Evolutionary conservation across 1,140 invertebrate species (phyloP).

Genomic region (Temnothorax curvispinosus): DNA sequence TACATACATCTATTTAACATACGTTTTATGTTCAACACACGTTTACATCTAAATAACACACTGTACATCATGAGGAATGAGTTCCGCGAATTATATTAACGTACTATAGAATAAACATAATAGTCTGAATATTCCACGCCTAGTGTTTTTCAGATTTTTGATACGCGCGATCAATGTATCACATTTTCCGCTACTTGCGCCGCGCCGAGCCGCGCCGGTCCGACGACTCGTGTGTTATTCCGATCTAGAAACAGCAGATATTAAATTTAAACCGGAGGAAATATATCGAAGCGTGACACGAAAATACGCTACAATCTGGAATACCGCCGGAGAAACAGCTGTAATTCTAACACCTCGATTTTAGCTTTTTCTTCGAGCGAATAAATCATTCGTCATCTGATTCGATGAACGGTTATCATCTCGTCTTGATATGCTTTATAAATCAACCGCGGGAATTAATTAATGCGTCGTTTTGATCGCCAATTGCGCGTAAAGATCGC

Average conservation of each 20-base stretch:
- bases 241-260: neutral
- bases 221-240: neutral
- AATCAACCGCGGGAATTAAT: slow-evolving; percentile 1
- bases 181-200: neutral
- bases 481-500: neutral
- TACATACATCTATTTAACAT: too few species aligned
- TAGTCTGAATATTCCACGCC: neutral
- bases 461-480: neutral
- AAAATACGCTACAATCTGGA: neutral
- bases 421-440: neutral
- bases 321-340: neutral
- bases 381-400: neutral
- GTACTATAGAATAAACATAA: neutral
- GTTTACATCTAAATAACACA: neutral
- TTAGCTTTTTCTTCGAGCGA: neutral
- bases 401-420: too few species aligned
- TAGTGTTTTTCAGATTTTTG: neutral
- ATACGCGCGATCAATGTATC: neutral
- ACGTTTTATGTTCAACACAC: too few species aligned
- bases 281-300: neutral
- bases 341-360: neutral
- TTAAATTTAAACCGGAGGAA: neutral
- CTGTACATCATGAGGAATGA: neutral
- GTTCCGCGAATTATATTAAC: neutral
- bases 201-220: neutral